phyloP scores from a whole-genome alignment of 2,797 vertebrate genomes.

The Gouania willdenowi region DNA sequence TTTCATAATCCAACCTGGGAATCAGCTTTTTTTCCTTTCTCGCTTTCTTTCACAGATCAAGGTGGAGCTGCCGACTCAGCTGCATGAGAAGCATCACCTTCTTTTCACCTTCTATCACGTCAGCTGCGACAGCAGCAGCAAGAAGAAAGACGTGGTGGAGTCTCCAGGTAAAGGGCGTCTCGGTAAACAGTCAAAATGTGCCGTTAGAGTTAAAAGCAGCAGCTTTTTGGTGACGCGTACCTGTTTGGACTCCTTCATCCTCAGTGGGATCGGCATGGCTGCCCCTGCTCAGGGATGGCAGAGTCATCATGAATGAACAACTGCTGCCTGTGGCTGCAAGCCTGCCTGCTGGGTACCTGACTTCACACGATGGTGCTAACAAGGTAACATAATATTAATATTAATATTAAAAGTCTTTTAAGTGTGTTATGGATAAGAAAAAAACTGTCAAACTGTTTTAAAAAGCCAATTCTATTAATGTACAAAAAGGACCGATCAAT shows the following conservation, averaged over 20 bases:
- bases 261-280: conserved; percentile 95
- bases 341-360: conserved; percentile 86
- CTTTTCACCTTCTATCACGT: conserved; percentile 95
- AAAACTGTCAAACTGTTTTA: no score
- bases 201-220: no score
- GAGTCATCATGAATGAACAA: conserved; percentile 88
- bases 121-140: conserved; percentile 93
- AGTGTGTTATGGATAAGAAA: no score
- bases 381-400: no score
- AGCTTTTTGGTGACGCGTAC: no score
- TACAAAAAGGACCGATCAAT: no score
- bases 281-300: conserved; percentile 89
- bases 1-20: no score
- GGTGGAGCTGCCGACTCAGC: conserved; percentile 92
- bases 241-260: no score
- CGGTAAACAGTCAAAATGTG: no score
- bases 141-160: conserved; percentile 92
- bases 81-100: conserved; percentile 93
- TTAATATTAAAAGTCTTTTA: no score
- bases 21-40: conserved; percentile 1
- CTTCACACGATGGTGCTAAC: conserved; percentile 80
- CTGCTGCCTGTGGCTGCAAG: conserved; percentile 84
- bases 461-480: no score
- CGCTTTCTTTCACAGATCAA: conserved; percentile 79
- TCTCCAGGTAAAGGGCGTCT: conserved; percentile 82